These are phyloP conservation scores for Ochropleura leucogaster DNA, from an alignment of 2,888 invertebrate species.

Conservation along the genomic window DNA sequence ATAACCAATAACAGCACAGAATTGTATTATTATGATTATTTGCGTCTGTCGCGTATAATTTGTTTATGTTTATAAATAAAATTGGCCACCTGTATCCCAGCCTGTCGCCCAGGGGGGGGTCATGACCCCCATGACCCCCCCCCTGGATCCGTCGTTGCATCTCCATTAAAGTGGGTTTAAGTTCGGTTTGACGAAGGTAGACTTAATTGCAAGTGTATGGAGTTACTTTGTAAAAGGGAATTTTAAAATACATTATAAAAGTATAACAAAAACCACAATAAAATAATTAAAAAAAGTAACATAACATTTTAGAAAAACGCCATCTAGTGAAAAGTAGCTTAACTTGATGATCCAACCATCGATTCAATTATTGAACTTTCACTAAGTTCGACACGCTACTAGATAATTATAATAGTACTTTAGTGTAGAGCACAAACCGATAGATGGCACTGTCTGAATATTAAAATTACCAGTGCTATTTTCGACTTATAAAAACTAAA, in stretches of 20 bases:
- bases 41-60: too few relatives aligned
- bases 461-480: not conserved
- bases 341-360: conserved; percentile 24
- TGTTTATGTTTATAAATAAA: too few relatives aligned
- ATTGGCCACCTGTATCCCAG: too few relatives aligned
- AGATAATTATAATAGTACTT: conserved; percentile 12
- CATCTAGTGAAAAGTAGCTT: conserved; percentile 49
- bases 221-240: not conserved
- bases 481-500: not conserved
- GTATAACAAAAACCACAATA: not conserved
- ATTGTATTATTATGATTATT: too few relatives aligned
- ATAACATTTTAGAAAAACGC: conserved; percentile 27
- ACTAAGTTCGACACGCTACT: not conserved
- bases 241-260: not conserved
- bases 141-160: too few relatives aligned
- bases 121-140: too few relatives aligned
- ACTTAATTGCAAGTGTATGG: not conserved
- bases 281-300: not conserved
- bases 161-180: conserved; percentile 19
- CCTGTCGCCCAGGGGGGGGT: too few relatives aligned
- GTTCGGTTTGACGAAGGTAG: conserved; percentile 17
- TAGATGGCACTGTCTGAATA: conserved; percentile 44
- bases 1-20: too few relatives aligned
- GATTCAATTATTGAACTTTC: conserved; percentile 22
- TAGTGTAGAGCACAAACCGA: not conserved